Percentiles rank a stretch among this genome's conserved stretches.
phyloP scores from a whole-genome alignment of 2,113 vertebrate species.

The Mesitornis unicolor region DNA sequence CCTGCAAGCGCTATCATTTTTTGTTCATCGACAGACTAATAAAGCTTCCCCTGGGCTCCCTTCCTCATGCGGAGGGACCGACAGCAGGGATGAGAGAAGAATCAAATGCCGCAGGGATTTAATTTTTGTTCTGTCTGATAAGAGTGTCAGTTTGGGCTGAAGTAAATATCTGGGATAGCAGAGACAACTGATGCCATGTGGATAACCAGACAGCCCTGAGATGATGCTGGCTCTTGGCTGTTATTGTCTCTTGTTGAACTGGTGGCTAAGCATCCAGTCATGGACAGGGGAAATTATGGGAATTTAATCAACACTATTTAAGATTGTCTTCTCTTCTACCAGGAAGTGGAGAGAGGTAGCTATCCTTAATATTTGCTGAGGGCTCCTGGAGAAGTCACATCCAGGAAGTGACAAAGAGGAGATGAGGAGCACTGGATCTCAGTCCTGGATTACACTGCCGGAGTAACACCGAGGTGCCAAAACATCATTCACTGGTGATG shows the following conservation, averaged over 20 bases:
- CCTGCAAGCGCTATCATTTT: neutral
- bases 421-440: neutral
- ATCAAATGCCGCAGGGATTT: neutral
- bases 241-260: neutral
- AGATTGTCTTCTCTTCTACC: neutral
- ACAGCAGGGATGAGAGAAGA: neutral
- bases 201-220: neutral
- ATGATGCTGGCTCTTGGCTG: neutral
- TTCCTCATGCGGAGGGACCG: neutral
- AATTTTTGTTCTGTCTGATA: constrained; percentile 10
- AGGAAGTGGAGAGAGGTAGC: neutral
- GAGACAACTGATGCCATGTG: neutral
- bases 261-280: neutral
- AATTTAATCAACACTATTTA: neutral
- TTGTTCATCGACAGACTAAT: constrained; percentile 35
- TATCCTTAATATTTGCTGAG: neutral
- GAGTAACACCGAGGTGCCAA: neutral
- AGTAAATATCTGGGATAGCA: neutral
- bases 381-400: neutral
- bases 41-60: constrained; percentile 29
- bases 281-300: neutral
- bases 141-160: neutral
- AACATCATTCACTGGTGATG: neutral
- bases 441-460: neutral
- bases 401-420: rapidly evolving